Base-by-base conservation (phyloP, 2,888 invertebrate species). In the Polylopha cassiicola region DNA sequence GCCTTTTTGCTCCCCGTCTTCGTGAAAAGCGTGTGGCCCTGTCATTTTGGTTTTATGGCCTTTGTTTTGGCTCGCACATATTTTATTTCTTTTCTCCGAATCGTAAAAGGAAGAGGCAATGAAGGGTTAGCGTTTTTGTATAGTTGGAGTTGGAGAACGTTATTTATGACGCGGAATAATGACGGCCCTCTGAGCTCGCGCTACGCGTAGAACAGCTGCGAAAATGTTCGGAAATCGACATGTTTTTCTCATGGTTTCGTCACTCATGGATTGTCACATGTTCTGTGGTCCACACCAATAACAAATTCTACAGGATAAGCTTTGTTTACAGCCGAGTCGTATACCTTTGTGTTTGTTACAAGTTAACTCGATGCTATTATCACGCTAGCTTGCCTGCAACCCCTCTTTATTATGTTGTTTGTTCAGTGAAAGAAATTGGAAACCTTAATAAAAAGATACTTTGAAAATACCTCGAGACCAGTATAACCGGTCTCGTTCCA, bases 71-170 rank as follows among this genome's bases (percentile, higher is more conserved):
- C 70, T 72, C 69, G 64, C 71, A 71, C 65, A 75, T 78, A 74
- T 79, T 81, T 82, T 82, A 82, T 82, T 80, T 73, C 73, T 77
- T 74, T 82, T 78, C 76, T 64, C 62, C 63, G 80, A 77, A 80
- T 74, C 79, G 81, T 82, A 81, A 85, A 82, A 82, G 82, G 81
- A 82, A 81, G 82, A 82, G 64, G 84, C 79, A 78, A 72, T 79
- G 82, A 81, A 78, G 82, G 84, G 84, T 80, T 82, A 73, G 72
- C 71, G 71, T 75, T 78, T 77, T 79, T 79, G 73, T 73, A 61
- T 67, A 65, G 66, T 65, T 39, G 29, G 20, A 41, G 21, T 32
- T 15, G 51, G 43, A 54, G 51, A 52, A 61, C 65, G 74, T 77
- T 82, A 78, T 81, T 81, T 84, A 84, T 76, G 77, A 66, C 65